Evolutionary conservation across 2,113 vertebrate genomes (phyloP), one percentile per base, ranked within the genome.

Genomic region (Entelurus aequoreus): DNA sequence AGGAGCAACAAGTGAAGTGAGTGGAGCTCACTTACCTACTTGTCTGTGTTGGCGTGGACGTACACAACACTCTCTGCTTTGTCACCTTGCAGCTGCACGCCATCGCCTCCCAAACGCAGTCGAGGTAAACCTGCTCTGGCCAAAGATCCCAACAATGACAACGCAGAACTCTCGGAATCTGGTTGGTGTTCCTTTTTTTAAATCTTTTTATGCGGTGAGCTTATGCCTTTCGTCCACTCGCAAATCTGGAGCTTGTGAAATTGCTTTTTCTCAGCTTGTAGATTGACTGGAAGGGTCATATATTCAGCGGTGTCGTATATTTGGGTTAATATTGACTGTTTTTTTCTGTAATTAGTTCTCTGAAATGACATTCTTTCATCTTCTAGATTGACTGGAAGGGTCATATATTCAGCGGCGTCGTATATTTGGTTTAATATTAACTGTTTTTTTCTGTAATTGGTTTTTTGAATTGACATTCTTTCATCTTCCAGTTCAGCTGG

Each of bases 111-210:
- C 54, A 98, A 97, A 85, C 88, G 92, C 37, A 97, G 94, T 50
- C 90, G 93, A 62, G 95, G 95, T 69, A 98, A 98, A 84, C 96
- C 97, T 6, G 94, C 95, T 21, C 88, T 99, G 42, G 91, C 92
- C 50, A 91, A 93, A 71, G 88, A 94, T 58, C 94, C 94, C 28
- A 91, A 90, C 60, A 91, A 88, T 48, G 89, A 93, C 59, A 95
- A 94, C 0, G 90, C 91, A 78, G 95, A 94, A 73, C 40, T 83
- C 60, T 81, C 88, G 0, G 90, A 90, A 65, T 90, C 92, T 89
- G 94, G 97, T 99, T 88, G 73, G 77, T 84, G 44, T n/a, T 65
- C 8, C 56, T 47, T 36, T 66, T 2, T 67, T 19, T 61, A 60
- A 14, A 59, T n/a, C 16, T 46, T 54, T 48, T n/a, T 14, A 14